Conservation (phyloP, 2,888 invertebrate species). For the Rhorus exstirpatorius region DNA sequence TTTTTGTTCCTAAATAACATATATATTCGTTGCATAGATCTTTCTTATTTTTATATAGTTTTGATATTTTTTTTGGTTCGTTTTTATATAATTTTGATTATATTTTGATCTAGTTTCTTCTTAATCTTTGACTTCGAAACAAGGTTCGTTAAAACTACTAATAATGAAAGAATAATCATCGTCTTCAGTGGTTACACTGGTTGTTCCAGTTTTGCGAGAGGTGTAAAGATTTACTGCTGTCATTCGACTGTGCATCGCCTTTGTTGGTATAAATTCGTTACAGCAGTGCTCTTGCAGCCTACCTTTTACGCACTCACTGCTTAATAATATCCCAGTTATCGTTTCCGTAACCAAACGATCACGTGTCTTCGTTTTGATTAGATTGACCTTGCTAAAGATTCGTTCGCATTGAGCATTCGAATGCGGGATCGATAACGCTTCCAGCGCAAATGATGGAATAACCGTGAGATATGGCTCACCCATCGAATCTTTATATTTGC, state of each 20-base stretch:
- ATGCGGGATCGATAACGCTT: neutral
- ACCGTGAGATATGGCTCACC: slow-evolving; percentile 10
- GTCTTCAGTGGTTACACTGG: no score
- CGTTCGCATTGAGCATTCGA: slow-evolving; percentile 49
- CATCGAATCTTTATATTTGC: slow-evolving; percentile 54
- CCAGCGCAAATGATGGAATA: neutral
- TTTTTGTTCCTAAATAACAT: no score
- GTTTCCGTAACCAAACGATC: slow-evolving; percentile 55
- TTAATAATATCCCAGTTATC: slow-evolving; percentile 49
- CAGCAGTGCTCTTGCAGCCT: slow-evolving; percentile 48
- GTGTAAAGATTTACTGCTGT: neutral
- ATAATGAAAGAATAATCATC: no score
- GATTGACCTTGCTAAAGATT: slow-evolving; percentile 60
- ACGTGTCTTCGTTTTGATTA: slow-evolving; percentile 61
- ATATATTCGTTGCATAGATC: no score
- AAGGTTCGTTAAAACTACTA: no score
- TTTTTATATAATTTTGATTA: no score
- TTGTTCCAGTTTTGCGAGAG: no score
- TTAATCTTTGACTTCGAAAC: no score
- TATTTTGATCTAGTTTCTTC: no score
- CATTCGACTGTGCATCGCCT: slow-evolving; percentile 58
- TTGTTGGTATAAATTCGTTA: slow-evolving; percentile 41
- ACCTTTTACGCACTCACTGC: slow-evolving; percentile 27
- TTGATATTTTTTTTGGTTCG: no score
- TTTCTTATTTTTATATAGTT: no score